A percentile compares a stretch with the other conserved stretches of the same genome.
Evolutionary conservation across 2,113 vertebrate genomes (phyloP).

Genomic region (Stigmatopora nigra): DNA sequence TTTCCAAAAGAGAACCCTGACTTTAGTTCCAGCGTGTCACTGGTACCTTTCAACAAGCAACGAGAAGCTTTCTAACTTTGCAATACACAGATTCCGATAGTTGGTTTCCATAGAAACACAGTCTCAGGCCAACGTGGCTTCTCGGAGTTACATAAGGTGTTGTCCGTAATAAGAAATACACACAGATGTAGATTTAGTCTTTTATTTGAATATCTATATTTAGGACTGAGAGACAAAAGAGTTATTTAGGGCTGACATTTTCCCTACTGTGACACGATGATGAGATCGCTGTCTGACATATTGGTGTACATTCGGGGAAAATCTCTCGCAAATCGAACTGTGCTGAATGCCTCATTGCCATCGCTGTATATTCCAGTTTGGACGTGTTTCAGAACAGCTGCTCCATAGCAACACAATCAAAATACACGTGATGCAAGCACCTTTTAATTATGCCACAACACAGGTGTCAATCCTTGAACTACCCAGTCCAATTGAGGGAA

Average conservation of each 20-base stretch:
- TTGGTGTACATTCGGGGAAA: neutral
- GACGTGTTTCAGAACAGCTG: constrained; percentile 47
- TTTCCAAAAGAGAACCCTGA: constrained; percentile 5
- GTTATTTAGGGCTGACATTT: constrained; percentile 12
- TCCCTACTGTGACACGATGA: constrained; percentile 7
- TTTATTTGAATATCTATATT: constrained; percentile 52
- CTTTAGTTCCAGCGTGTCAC: constrained; percentile 36
- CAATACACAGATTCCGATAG: constrained; percentile 57
- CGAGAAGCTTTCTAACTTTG: constrained; percentile 48
- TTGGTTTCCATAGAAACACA: constrained; percentile 73
- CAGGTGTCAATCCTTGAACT: constrained; percentile 21
- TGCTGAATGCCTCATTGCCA: constrained; percentile 7
- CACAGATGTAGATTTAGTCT: constrained; percentile 47
- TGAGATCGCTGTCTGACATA: neutral
- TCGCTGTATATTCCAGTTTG: constrained; percentile 34
- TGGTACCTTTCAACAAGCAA: constrained; percentile 51
- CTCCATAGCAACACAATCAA: constrained; percentile 35
- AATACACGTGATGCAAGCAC: constrained; percentile 29
- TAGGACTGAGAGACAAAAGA: constrained; percentile 25
- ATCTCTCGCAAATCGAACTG: constrained; percentile 8
- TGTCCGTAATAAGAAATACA: constrained; percentile 50
- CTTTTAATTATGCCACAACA: constrained; percentile 32
- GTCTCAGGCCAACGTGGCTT: constrained; percentile 54
- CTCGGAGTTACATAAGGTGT: constrained; percentile 66
- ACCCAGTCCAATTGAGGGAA: constrained; percentile 28